A percentile compares a stretch with the other conserved stretches of the same genome.
Conservation (phyloP, 1,140 invertebrate genomes). For the Microplitis demolitor region DNA sequence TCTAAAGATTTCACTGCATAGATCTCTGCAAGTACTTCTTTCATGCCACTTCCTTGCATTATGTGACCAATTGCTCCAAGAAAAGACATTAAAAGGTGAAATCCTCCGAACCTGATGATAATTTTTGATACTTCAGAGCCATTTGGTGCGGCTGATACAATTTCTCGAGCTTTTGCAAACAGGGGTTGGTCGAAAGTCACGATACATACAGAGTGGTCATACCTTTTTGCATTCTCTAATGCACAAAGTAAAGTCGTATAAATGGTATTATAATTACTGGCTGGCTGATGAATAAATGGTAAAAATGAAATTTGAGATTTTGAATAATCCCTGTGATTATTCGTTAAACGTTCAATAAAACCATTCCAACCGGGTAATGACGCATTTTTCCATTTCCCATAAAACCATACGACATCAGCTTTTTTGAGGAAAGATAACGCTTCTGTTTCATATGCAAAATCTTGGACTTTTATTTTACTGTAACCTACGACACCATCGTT, state of each 20-base stretch:
- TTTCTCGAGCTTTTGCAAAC: slow-evolving; percentile 55
- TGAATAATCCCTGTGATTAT: slow-evolving; percentile 30
- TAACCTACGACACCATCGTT: not conserved
- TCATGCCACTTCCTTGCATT: slow-evolving; percentile 17
- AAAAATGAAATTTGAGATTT: slow-evolving; percentile 47
- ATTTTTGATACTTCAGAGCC: slow-evolving; percentile 27
- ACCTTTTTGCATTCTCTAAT: slow-evolving; percentile 34
- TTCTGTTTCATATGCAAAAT: slow-evolving; percentile 10
- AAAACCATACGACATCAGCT: slow-evolving; percentile 13
- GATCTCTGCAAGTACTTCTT: slow-evolving; percentile 13
- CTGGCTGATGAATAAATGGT: slow-evolving; percentile 50
- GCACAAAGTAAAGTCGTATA: slow-evolving; percentile 38
- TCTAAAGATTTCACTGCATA: slow-evolving; percentile 28
- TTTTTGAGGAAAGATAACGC: not conserved
- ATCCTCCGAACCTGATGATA: slow-evolving; percentile 39
- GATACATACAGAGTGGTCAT: slow-evolving; percentile 30
- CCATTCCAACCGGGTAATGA: slow-evolving; percentile 36
- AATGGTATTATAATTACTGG: slow-evolving; percentile 40
- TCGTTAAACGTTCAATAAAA: slow-evolving; percentile 37
- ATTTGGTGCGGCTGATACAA: slow-evolving; percentile 42
- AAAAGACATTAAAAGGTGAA: slow-evolving; percentile 44
- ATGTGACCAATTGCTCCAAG: slow-evolving; percentile 24
- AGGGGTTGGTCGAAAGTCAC: slow-evolving; percentile 52
- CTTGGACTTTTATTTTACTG: not conserved
- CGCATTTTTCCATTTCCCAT: slow-evolving; percentile 4